Evolutionary conservation across 2,113 vertebrate genomes (phyloP), one percentile per base, ranked within the genome.

Genomic region (Zootoca vivipara): DNA sequence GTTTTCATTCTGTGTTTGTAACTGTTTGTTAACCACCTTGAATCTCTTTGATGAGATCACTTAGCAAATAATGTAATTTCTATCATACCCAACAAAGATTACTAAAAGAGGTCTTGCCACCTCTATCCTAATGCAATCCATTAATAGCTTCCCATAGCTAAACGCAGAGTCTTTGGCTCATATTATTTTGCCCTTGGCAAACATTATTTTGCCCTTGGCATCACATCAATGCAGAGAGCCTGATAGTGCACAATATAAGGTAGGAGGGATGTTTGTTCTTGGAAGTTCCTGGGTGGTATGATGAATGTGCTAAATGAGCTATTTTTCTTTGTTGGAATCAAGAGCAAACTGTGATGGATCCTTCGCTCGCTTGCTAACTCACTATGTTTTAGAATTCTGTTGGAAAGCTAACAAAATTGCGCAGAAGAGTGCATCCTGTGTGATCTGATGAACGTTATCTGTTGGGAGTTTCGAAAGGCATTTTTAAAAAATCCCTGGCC

Each of bases 251-350:
- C 90, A 85, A 28, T 40, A 91, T 0, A 85, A 94, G 86, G 89
- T 77, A 73, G 86, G 87, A 88, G 93, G 93, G 92, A 91, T 95
- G 91, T 92, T 95, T 93, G 93, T 92, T 94, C 91, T 90, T 90
- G 91, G 67, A 62, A 92, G 90, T 77, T 86, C 86, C 5, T 1
- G 85, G 83, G 82, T 89, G 88, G 79, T 70, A 85, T 79, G 0
- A 0, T 10, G 42, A 67, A 35, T 89, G 42, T 80, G 80, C 62
- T 46, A 89, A 95, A 92, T 67, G 85, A 74, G 69, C 52, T 84
- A 30, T 56, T 35, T 73, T 35, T 81, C 69, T 85, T 24, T n/a
- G 65, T 82, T 20, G 5, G 33, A 69, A 85, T 58, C 42, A 75
- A 85, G 33, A 74, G 70, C 52, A 62, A 12, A 40, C 46, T 28